phyloP scores from a whole-genome alignment of 2,888 invertebrate genomes.

The Pyrochroa serraticornis region DNA sequence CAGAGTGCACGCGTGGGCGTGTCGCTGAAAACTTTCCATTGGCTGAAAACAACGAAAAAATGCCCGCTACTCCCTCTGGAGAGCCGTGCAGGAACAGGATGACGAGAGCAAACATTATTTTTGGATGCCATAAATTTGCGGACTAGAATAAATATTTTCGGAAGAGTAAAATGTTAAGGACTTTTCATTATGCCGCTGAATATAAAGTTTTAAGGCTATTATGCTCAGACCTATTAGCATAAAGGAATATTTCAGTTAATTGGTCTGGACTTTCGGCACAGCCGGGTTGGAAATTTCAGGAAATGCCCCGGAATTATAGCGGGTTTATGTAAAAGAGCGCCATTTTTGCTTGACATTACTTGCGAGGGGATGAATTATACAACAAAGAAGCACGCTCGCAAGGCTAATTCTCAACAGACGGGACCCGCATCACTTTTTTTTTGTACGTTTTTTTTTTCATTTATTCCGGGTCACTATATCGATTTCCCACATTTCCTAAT shows the following conservation, averaged over 20 bases:
- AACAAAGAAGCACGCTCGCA: slow-evolving; percentile 20
- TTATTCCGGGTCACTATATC: slow-evolving; percentile 6
- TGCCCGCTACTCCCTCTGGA: slow-evolving; percentile 53
- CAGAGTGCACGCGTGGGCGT: slow-evolving; percentile 50
- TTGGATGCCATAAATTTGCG: slow-evolving; percentile 60
- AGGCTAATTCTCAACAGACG: no score
- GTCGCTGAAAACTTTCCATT: slow-evolving; percentile 55
- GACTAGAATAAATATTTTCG: slow-evolving; percentile 60
- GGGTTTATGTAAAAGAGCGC: slow-evolving; percentile 50
- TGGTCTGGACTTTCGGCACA: slow-evolving; percentile 51
- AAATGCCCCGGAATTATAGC: slow-evolving; percentile 50
- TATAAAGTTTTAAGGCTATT: slow-evolving; percentile 59
- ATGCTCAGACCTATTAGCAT: slow-evolving; percentile 58
- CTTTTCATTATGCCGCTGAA: slow-evolving; percentile 58
- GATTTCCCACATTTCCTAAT: slow-evolving; percentile 28
- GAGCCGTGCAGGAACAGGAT: slow-evolving; percentile 43
- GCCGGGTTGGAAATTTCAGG: slow-evolving; percentile 47
- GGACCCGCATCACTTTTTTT: no score
- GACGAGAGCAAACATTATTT: slow-evolving; percentile 58
- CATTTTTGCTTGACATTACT: slow-evolving; percentile 49
- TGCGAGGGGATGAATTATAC: slow-evolving; percentile 42
- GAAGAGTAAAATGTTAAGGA: slow-evolving; percentile 60
- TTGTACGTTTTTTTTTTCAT: no score
- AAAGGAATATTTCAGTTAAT: slow-evolving; percentile 59
- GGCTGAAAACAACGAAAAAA: slow-evolving; percentile 57